Evolutionary conservation across 2,888 invertebrate species (phyloP).

Genomic region (Platypus cylindrus): DNA sequence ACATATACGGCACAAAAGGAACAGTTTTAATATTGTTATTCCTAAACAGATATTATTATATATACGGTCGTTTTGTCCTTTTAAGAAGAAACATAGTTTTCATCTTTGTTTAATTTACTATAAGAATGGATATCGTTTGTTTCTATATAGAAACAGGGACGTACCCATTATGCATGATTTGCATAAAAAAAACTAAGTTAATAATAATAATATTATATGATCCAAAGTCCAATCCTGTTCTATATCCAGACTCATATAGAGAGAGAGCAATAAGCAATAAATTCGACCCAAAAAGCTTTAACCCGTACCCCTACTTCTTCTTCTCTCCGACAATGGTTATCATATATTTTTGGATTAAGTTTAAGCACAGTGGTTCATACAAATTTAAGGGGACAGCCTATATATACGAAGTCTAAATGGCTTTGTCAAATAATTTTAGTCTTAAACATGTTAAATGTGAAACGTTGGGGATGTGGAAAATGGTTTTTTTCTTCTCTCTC

Average conservation of each 20-base stretch:
- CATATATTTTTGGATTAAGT: constrained; percentile 16
- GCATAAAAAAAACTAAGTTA: no score
- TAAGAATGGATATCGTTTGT: constrained; percentile 11
- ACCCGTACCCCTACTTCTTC: no score
- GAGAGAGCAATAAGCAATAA: constrained; percentile 14
- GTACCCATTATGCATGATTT: no score
- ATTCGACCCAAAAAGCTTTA: constrained; percentile 14
- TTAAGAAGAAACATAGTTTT: constrained; percentile 14
- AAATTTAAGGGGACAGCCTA: constrained; percentile 12
- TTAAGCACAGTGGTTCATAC: constrained; percentile 13
- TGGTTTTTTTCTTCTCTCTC: no score
- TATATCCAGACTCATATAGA: no score
- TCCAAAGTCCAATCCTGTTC: no score
- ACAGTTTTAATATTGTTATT: constrained; percentile 32
- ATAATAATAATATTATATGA: no score
- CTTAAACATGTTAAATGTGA: no score
- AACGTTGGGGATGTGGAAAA: no score
- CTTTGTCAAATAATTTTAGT: constrained; percentile 12
- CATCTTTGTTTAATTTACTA: constrained; percentile 15
- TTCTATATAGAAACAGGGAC: constrained; percentile 9
- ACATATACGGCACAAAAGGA: constrained; percentile 26
- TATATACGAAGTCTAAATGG: no score
- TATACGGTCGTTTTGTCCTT: constrained; percentile 17
- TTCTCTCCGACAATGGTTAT: constrained; percentile 13
- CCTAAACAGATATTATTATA: no score